Evolutionary conservation across 2,797 vertebrate species (phyloP).

Genomic region (Coregonus suidteri): DNA sequence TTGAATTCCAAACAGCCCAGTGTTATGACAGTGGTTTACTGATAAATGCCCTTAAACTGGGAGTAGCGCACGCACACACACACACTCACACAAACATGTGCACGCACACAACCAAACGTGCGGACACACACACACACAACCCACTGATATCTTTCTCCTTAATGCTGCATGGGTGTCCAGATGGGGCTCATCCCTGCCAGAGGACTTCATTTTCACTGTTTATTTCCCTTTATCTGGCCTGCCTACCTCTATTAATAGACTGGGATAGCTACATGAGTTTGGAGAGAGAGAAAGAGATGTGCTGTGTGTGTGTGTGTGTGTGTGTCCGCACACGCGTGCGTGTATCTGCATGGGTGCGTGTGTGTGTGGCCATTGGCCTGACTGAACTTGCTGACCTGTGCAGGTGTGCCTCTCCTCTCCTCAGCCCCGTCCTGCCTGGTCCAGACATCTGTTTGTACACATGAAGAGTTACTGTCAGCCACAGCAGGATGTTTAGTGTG

Average conservation of each 20-base stretch:
- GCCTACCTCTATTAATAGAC: slow-evolving; percentile 52
- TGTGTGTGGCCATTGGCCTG: slow-evolving; percentile 37
- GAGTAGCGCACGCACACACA: slow-evolving; percentile 51
- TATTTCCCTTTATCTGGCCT: slow-evolving; percentile 62
- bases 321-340: background rate
- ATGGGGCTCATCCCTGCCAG: slow-evolving; percentile 60
- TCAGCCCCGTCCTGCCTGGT: slow-evolving; percentile 51
- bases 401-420: slow-evolving; percentile 84
- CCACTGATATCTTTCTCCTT: slow-evolving; percentile 22
- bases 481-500: slow-evolving; percentile 86
- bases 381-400: slow-evolving; percentile 69
- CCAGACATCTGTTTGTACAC: slow-evolving; percentile 91
- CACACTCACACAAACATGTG: background rate
- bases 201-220: slow-evolving; percentile 61
- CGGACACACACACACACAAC: background rate
- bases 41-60: slow-evolving; percentile 72
- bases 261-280: slow-evolving; percentile 33
- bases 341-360: slow-evolving; percentile 1
- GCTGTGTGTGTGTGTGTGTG: background rate
- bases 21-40: slow-evolving; percentile 76
- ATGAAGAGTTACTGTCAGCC: slow-evolving; percentile 82
- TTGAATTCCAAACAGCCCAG: slow-evolving; percentile 57
- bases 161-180: slow-evolving; percentile 45
- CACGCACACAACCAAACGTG: background rate
- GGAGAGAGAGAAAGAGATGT: background rate